Base-by-base conservation (phyloP, 2,888 invertebrate genomes). In the Pilophorus perplexus region DNA sequence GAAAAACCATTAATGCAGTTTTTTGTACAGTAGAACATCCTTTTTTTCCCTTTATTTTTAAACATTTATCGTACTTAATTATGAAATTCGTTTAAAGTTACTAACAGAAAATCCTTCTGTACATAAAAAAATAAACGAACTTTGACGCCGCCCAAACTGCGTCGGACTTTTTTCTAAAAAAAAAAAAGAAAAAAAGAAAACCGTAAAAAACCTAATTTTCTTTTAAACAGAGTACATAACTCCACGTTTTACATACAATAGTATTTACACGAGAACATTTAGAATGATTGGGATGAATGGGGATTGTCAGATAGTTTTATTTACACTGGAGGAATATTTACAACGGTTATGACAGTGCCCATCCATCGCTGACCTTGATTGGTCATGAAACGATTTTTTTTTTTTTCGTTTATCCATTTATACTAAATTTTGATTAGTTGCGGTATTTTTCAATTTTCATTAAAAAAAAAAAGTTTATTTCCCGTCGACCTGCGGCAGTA, bases 261-360 rank as follows among this genome's bases (percentile, higher is more conserved):
- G 18, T 64, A 64, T 64, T 33, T 64, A 64, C 64, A 64, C n/a
- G 12, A 16, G 16, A 64, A 64, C 50, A 64, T 64, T 64, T 64
- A 64, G 64, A 64, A 64, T 64, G 18, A 46, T 33, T 3, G 18
- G 28, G 62, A 62, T 62, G 46, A 62, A 62, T 62, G 62, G 48
- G 62, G 22, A 20, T 28, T 62, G 62, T 46, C 62, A 33, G 44
- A 52, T 3, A 28, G 16, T 6, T 46, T 18, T 37, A 62, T 62
- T 14, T 62, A 62, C 62, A 46, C 23, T 42, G 6, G 28, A 25
- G 48, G 37, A 3, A 44, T 62, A 62, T 62, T 23, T 62, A 62
- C 46, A 62, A 1, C 14, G 48, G 14, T 46, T 27, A n/a, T 38
- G 62, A 46, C 62, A 62, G 46, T 40, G 18, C 62, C 62, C 62